These are phyloP conservation scores for Sylvia borin DNA, from an alignment of 2,797 vertebrate species.

Conservation along the genomic window DNA sequence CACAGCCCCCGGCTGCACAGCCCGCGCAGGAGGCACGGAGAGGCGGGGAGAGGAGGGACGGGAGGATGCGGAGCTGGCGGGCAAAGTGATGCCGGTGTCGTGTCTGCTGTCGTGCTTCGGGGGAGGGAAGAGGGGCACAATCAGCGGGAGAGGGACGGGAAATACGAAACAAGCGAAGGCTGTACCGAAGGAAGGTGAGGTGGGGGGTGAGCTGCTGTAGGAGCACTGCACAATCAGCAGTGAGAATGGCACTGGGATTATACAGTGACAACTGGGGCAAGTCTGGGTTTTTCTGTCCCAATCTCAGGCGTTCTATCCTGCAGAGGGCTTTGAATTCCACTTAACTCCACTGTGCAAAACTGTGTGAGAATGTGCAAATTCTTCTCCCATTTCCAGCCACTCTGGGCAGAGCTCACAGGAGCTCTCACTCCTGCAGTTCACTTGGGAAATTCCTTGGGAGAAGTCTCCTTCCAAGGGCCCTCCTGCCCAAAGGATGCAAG, in stretches of 20 bases:
- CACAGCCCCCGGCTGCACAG: neutral
- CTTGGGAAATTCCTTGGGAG: neutral
- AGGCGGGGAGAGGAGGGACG: neutral
- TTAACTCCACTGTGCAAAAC: neutral
- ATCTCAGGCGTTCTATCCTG: neutral
- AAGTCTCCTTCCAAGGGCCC: neutral
- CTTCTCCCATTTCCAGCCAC: neutral
- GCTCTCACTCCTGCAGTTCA: neutral
- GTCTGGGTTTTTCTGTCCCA: neutral
- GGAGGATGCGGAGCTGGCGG: neutral
- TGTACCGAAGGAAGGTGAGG: neutral
- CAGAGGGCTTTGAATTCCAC: neutral
- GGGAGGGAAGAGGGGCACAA: neutral
- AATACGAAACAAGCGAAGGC: neutral
- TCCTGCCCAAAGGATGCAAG: neutral
- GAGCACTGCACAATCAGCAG: neutral
- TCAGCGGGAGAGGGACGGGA: neutral
- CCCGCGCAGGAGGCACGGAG: neutral
- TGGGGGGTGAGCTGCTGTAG: neutral
- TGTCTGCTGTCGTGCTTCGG: neutral
- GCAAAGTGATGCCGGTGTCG: accelerated
- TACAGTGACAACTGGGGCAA: neutral
- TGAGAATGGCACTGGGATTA: neutral
- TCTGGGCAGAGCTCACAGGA: accelerated
- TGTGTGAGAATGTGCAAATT: neutral